Conservation (phyloP, 2,888 invertebrate species). For the Leptopilina syphax region DNA sequence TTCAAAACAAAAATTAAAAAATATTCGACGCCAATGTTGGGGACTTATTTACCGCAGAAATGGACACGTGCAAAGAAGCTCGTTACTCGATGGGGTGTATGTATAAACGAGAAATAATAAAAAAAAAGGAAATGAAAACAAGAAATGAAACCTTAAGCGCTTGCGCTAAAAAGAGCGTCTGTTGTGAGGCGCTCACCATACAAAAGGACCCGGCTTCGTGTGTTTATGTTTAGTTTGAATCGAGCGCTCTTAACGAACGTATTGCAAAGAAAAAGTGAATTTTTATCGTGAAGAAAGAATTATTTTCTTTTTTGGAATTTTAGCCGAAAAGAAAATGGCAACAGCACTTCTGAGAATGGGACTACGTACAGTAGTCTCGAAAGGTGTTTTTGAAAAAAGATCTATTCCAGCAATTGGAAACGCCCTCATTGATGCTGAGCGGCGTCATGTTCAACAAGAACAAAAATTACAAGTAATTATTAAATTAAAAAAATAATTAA, state of each 20-base stretch:
- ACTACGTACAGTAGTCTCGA: slow-evolving; percentile 57
- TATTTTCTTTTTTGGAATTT: neutral
- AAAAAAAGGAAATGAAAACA: slow-evolving; percentile 43
- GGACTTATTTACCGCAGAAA: slow-evolving; percentile 21
- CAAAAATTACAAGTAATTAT: slow-evolving; percentile 43
- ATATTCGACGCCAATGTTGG: slow-evolving; percentile 16
- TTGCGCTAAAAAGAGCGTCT: slow-evolving; percentile 47
- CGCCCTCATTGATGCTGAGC: slow-evolving; percentile 36
- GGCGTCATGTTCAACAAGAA: slow-evolving; percentile 22
- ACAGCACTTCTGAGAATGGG: slow-evolving; percentile 61
- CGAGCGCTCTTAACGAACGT: slow-evolving; percentile 17
- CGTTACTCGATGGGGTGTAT: neutral
- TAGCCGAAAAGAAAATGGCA: slow-evolving; percentile 57
- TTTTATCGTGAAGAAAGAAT: neutral
- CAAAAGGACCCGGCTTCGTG: slow-evolving; percentile 58
- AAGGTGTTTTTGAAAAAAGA: slow-evolving; percentile 58
- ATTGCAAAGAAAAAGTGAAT: neutral
- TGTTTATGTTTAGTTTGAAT: slow-evolving; percentile 54
- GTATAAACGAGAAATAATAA: neutral
- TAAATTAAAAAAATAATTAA: neutral
- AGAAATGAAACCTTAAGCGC: slow-evolving; percentile 53
- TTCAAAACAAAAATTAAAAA: neutral
- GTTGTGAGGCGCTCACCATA: slow-evolving; percentile 57
- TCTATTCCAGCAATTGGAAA: slow-evolving; percentile 48
- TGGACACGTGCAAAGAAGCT: slow-evolving; percentile 21